These are phyloP conservation scores for Brachionus calyciflorus DNA, from an alignment of 1,140 invertebrate genomes.

Conservation along the genomic window DNA sequence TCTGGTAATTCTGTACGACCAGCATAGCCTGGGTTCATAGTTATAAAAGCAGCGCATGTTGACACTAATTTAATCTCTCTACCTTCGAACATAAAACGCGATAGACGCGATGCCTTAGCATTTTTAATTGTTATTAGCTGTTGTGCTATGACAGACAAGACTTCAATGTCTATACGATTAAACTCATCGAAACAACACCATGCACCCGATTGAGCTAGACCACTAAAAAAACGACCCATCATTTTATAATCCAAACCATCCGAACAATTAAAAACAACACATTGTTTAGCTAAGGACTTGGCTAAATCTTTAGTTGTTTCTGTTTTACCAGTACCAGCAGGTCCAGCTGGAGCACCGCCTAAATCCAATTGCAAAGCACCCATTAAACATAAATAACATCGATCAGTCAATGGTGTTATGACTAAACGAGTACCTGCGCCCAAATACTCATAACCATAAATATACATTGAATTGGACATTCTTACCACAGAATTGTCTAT, in stretches of 20 bases:
- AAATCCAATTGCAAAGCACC: slow-evolving; percentile 79
- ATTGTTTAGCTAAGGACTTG: slow-evolving; percentile 79
- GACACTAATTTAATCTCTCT: slow-evolving; percentile 59
- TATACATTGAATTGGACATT: slow-evolving; percentile 60
- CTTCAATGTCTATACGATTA: slow-evolving; percentile 84
- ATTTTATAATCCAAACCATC: slow-evolving; percentile 83
- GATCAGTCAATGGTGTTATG: slow-evolving; percentile 62
- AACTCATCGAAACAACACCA: slow-evolving; percentile 91
- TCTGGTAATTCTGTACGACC: slow-evolving; percentile 69
- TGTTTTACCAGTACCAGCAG: slow-evolving; percentile 62
- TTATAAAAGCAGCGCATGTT: slow-evolving; percentile 61
- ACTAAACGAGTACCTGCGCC: slow-evolving; percentile 60
- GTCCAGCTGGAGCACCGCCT: slow-evolving; percentile 64
- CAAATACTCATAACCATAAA: slow-evolving; percentile 62
- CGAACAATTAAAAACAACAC: slow-evolving; percentile 85
- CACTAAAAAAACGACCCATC: slow-evolving; percentile 81
- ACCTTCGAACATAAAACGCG: slow-evolving; percentile 62
- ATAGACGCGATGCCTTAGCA: slow-evolving; percentile 66
- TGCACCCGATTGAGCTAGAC: slow-evolving; percentile 76
- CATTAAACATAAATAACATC: slow-evolving; percentile 72
- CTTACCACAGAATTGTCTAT: slow-evolving; percentile 59
- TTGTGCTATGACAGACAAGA: slow-evolving; percentile 71
- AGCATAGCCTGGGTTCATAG: slow-evolving; percentile 77
- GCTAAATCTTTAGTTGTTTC: slow-evolving; percentile 73
- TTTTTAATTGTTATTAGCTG: slow-evolving; percentile 61